Percentiles rank a stretch among this genome's conserved stretches.
Conservation (phyloP, 2,113 vertebrate genomes). For the Circaetus cinerascens region DNA sequence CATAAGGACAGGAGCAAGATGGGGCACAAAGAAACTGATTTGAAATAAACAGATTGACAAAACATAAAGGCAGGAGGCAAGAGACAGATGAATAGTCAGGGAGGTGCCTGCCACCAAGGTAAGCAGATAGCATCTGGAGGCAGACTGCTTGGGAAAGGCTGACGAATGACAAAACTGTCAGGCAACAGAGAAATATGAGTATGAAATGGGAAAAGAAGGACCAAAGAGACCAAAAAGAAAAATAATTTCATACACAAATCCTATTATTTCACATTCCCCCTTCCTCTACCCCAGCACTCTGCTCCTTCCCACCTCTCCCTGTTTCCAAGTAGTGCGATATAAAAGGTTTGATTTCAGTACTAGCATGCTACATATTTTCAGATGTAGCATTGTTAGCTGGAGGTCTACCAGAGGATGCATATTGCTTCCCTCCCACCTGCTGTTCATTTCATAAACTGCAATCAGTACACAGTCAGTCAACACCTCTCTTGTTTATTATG, state of each 20-base stretch:
- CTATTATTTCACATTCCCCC: neutral
- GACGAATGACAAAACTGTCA: neutral
- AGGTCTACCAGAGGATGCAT: conserved; percentile 40
- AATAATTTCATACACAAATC: neutral
- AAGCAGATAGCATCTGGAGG: conserved; percentile 13
- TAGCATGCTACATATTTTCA: neutral
- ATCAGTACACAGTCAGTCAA: conserved; percentile 33
- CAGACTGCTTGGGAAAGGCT: neutral
- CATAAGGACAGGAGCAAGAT: neutral
- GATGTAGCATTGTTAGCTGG: neutral
- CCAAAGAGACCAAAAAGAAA: neutral
- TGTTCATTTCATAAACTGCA: conserved; percentile 67
- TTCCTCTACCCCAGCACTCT: neutral
- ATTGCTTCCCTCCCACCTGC: conserved; percentile 68
- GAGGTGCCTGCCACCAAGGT: conserved; percentile 45
- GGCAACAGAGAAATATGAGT: neutral
- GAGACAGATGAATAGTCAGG: neutral
- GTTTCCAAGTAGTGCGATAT: neutral
- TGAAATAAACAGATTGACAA: neutral
- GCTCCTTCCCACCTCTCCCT: neutral
- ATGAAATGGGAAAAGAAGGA: neutral
- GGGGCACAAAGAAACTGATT: neutral
- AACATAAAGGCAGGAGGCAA: neutral
- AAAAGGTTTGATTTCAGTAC: conserved; percentile 6
- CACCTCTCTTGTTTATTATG: conserved; percentile 44